Evolutionary conservation across 2,888 invertebrate species (phyloP).

Genomic region (Cyaniris semiargus): DNA sequence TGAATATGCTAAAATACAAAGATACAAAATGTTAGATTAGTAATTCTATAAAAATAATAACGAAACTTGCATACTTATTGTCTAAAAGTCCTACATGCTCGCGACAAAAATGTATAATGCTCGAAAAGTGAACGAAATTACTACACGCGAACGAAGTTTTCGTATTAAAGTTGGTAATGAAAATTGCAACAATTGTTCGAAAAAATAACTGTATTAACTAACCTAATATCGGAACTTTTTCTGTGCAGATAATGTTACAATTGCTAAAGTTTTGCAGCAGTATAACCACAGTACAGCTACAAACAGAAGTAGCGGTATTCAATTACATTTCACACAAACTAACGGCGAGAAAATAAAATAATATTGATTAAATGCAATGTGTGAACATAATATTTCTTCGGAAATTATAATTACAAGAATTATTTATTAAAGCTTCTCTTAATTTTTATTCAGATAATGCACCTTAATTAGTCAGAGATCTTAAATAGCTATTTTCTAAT

Average conservation of each 20-base stretch:
- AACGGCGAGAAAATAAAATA: not conserved
- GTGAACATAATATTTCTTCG: not conserved
- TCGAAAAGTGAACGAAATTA: conserved; percentile 3
- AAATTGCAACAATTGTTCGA: conserved; percentile 23
- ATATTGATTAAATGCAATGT: not conserved
- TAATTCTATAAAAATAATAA: not conserved
- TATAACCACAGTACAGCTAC: conserved; percentile 1
- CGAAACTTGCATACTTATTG: not conserved
- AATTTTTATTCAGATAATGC: not conserved
- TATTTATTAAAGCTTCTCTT: not conserved
- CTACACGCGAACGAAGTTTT: conserved; percentile 29
- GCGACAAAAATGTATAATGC: conserved; percentile 8
- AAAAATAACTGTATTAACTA: conserved; percentile 30
- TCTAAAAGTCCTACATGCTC: conserved; percentile 33
- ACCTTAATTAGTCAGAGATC: too few species aligned
- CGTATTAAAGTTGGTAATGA: conserved; percentile 25
- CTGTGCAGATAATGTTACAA: conserved; percentile 18
- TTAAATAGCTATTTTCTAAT: too few species aligned
- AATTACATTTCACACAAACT: not conserved
- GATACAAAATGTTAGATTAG: not conserved
- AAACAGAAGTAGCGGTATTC: conserved; percentile 5
- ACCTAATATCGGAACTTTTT: conserved; percentile 12
- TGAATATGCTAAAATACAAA: not conserved
- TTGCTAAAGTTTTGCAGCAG: conserved; percentile 13
- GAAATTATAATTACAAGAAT: not conserved